Base-by-base conservation (phyloP, 2,113 vertebrate genomes). In the Erpornis zantholeuca region DNA sequence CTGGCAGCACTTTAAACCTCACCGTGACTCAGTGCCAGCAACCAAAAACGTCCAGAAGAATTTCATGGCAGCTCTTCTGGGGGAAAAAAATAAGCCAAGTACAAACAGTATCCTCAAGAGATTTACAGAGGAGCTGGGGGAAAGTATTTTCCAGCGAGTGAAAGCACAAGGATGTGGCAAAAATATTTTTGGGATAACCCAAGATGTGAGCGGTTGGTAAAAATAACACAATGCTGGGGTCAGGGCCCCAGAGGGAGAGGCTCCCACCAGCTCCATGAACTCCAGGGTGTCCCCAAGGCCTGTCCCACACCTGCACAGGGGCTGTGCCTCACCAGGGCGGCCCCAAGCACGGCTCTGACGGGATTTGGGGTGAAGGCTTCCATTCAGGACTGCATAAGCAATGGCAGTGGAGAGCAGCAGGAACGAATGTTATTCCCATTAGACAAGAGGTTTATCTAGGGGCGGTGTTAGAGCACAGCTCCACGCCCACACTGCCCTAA, bases 291-390 rank as follows among this genome's bases (percentile, higher is more conserved):
- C 15, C 60, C 64, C 15, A 44, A 66, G 36, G 65, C 42, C 70
- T 35, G 8, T 10, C 60, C 64, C 18, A 25, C 50, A 38, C 35
- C 47, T 69, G 60, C 8, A 7, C 4, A 0, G 8, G 38, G 54
- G 9, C 64, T 22, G 40, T 52, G 44, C 79, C 40, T 15, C 4
- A 6, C 33, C 44, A 16, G 10, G 11, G 25, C 8, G 19, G 13
- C 47, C 73, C 54, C 65, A 95, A 53, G 53, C 38, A 45, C 0
- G 0, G 28, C 65, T 59, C 42, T 5, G 2, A 40, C 0, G 0
- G 5, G 25, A 20, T n/a, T 1, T 63, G 21, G 3, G 42, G 56
- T 4, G 12, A 42, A 54, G 16, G 21, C 5, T 82, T 75, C 57
- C 28, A 61, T 7, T 31, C 40, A 49, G 36, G 9, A 19, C 17